Evolutionary conservation across 1,140 invertebrate genomes (phyloP), one percentile per base, ranked within the genome.

Genomic region (Eupeodes corollae): DNA sequence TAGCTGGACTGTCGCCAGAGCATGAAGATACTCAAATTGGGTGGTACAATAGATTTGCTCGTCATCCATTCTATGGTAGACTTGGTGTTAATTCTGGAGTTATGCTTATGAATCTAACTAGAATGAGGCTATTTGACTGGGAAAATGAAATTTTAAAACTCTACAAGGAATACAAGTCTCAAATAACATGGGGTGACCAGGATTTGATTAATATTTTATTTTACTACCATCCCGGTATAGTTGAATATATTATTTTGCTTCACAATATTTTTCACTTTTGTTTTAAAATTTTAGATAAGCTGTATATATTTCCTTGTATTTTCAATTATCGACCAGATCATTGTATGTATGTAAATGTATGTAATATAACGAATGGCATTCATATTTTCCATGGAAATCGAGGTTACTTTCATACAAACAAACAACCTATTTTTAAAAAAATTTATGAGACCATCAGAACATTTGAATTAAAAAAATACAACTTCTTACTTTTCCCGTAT

Each of bases 141-240:
- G 79, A 81, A 34, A 75, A 83, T 48, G 85, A 90, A 67, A 78
- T 96, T 3, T 74, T 83, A 42, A 82, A 86, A 11, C 86, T 93
- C 54, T 87, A 89, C 68, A 79, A 86, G 54, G 80, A 88, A 62
- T 96, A 89, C 70, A 85, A 82, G 55, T 60, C 85, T 9, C 83
- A 89, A 59, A 90, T 96, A 40, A 91, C 88, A 5, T 96, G 89
- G 88, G 93, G 92, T n/a, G 92, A 97, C 72, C 93, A 97, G 71
- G 92, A 96, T 73, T 90, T 97, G 48, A 91, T 97, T 52, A 97
- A 97, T 66, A 92, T 96, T 52, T 85, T 94, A 56, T 95, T 96
- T 67, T 85, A 91, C 70, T 88, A 83, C 70, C 83, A 93, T 76
- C 82, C 88, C 56, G 79, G 80, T 83, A 62, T 50, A 50, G n/a